Conservation (phyloP, 2,888 invertebrate species). For the Noctua pronuba region DNA sequence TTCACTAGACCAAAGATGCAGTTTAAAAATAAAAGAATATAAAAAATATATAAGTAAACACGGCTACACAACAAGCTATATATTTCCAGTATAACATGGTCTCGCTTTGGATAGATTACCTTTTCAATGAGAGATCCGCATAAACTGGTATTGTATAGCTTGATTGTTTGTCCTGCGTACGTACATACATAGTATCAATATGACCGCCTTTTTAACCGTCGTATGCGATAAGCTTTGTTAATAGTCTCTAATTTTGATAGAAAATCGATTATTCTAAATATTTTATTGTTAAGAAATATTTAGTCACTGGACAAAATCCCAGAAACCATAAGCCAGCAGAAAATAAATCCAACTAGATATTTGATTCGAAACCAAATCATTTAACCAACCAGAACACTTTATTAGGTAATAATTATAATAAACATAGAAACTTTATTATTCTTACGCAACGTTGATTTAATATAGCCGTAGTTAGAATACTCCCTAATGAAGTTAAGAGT, state of each 20-base stretch:
- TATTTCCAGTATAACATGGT: too few species aligned
- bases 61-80: too few species aligned
- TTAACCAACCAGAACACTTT: conserved; percentile 33
- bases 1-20: neutral
- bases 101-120: too few species aligned
- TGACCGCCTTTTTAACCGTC: neutral
- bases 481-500: conserved; percentile 63
- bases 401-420: conserved; percentile 51
- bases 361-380: conserved; percentile 25
- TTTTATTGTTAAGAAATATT: neutral
- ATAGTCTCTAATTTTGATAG: neutral
- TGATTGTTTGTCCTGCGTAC: too few species aligned
- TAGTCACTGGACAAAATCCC: neutral
- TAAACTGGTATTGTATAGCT: too few species aligned
- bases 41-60: neutral
- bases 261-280: neutral
- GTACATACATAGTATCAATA: too few species aligned
- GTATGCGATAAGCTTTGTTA: neutral
- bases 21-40: neutral
- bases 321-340: neutral
- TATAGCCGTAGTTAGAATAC: conserved; percentile 46
- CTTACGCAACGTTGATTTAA: conserved; percentile 58
- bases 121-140: too few species aligned
- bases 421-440: conserved; percentile 59
- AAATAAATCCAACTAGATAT: conserved; percentile 12